Evolutionary conservation across 2,888 invertebrate genomes (phyloP), one percentile per base, ranked within the genome.

Genomic region (Dryocosmus kuriphilus): DNA sequence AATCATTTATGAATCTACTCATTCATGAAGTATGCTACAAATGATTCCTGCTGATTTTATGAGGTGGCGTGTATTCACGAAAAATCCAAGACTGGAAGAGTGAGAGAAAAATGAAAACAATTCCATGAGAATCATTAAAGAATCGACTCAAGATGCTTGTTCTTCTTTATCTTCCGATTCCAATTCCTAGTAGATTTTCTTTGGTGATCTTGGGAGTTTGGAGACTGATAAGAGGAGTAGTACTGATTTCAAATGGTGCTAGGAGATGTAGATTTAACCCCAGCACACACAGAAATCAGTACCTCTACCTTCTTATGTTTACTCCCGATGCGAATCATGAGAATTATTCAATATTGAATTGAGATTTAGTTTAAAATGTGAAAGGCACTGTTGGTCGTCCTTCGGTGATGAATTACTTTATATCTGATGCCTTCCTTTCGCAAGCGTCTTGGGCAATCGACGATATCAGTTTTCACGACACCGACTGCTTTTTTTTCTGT

Each of bases 181-280:
- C 22, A 24, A 61, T 11, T 57, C 51, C 51, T n/a, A 51, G 7
- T 7, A 14, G 60, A 61, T 8, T 61, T 27, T 30, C 19, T 9
- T n/a, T 19, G 30, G 19, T 27, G 61, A 30, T 32, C n/a, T 32
- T 35, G 62, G n/a, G 9, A 24, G 19, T n/a, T 46, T 51, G 89
- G 67, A 77, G 89, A 87, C 76, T 84, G 82, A 81, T 86, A 88
- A 89, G 89, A 91, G 88, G 89, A 90, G 91, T 86, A 89, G 90
- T 91, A 91, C 91, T 91, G 91, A 91, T 91, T 91, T 91, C 91
- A 91, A 91, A 91, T 91, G 91, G 91, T 91, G 91, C 91, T 91
- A 91, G 91, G 91, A 89, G 86, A 86, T 88, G 82, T 57, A 84
- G 61, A 75, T 62, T 79, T 75, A 84, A 91, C 89, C 91, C 91